Evolutionary conservation across 1,140 invertebrate species (phyloP).

Genomic region (Apis cerana): DNA sequence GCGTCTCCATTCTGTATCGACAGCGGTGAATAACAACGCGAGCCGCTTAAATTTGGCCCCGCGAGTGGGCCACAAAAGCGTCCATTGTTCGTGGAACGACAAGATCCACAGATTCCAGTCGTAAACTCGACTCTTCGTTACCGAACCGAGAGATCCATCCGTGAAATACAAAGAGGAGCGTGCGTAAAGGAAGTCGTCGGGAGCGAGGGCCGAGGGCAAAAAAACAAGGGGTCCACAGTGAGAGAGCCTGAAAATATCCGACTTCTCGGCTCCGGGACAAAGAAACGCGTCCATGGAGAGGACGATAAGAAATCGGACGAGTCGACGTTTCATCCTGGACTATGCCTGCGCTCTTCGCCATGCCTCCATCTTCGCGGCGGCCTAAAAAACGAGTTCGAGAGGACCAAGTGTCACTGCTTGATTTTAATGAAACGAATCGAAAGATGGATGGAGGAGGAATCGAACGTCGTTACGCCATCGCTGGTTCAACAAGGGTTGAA

Average conservation of each 20-base stretch:
- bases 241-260: constrained; percentile 42
- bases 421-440: not conserved
- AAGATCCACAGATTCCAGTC: constrained; percentile 44
- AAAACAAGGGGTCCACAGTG: constrained; percentile 47
- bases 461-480: not conserved
- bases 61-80: constrained; percentile 42
- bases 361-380: not conserved
- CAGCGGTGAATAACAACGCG: constrained; percentile 20
- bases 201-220: constrained; percentile 33
- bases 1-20: not conserved
- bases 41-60: constrained; percentile 28
- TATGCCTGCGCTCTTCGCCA: not conserved
- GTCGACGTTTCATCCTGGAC: constrained; percentile 10
- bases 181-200: constrained; percentile 44
- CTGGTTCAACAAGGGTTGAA: no score
- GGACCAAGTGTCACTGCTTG: not conserved
- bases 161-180: constrained; percentile 29
- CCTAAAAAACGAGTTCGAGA: not conserved
- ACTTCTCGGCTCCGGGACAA: constrained; percentile 34
- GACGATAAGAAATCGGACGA: constrained; percentile 18
- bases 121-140: constrained; percentile 42
- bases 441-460: not conserved
- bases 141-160: constrained; percentile 35
- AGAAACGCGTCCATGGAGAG: constrained; percentile 22
- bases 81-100: constrained; percentile 36